Conservation (phyloP, 2,888 invertebrate genomes). For the Brenthis ino region DNA sequence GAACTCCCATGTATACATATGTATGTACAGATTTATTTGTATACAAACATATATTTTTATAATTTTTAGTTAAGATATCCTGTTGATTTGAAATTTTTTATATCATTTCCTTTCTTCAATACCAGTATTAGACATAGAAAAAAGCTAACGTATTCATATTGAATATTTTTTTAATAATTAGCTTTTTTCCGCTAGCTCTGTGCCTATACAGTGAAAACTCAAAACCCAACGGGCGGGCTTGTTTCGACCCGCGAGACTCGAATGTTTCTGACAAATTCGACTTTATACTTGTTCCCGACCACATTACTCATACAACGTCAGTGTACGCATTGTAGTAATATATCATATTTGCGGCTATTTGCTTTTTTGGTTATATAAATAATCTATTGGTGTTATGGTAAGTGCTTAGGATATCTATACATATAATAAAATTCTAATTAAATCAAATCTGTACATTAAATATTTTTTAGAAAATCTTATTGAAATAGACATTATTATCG, state of each 20-base stretch:
- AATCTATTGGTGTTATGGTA: not conserved
- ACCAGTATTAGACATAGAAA: no score
- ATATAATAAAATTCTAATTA: no score
- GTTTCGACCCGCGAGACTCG: slow-evolving; percentile 42
- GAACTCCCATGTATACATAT: no score
- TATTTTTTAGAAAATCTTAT: no score
- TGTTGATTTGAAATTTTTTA: no score
- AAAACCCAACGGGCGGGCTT: slow-evolving; percentile 43
- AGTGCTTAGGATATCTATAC: not conserved
- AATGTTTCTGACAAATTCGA: slow-evolving; percentile 49
- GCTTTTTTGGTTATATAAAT: not conserved
- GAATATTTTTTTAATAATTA: not conserved
- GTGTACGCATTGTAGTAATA: slow-evolving; percentile 25
- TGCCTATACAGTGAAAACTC: slow-evolving; percentile 37
- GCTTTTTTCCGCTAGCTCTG: slow-evolving; percentile 11
- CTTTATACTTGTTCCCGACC: slow-evolving; percentile 42
- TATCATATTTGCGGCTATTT: slow-evolving; percentile 10
- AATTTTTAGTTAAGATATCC: not conserved
- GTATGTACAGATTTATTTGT: no score
- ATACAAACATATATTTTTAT: no score
- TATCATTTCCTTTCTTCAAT: no score
- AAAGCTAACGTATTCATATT: not conserved
- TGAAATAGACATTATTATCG: no score
- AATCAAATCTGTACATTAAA: no score
- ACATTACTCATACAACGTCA: slow-evolving; percentile 35